Evolutionary conservation across 53 echinoderm and acorn worm species (phyloP).

Genomic region (Echinarachnius parma): DNA sequence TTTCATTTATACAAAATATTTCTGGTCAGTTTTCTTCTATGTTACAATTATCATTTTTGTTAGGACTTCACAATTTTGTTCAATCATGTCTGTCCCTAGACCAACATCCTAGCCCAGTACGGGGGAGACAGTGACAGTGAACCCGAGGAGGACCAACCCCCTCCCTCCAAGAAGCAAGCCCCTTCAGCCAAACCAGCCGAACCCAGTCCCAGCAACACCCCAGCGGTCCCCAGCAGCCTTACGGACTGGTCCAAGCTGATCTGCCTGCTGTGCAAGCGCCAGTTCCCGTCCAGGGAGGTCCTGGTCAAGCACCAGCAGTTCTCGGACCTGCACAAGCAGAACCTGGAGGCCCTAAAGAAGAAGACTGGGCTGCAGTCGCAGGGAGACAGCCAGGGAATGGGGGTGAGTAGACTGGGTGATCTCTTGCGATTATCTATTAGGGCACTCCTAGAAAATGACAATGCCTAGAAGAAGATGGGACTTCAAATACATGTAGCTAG

Average conservation of each 20-base stretch:
- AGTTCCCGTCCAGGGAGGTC: constrained; percentile 86
- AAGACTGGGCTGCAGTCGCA: constrained; percentile 19
- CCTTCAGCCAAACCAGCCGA: neutral
- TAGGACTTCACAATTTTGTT: too few relatives aligned
- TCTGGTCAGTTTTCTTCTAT: too few relatives aligned
- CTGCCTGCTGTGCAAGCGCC: constrained; percentile 94
- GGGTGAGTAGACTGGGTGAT: constrained; percentile 23
- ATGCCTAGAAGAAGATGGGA: neutral
- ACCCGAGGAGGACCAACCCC: constrained; percentile 53
- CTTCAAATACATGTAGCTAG: too few relatives aligned
- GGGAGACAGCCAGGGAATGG: constrained; percentile 1
- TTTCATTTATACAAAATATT: too few relatives aligned
- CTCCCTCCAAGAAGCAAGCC: constrained; percentile 21
- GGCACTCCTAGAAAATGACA: neutral
- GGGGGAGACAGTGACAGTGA: constrained; percentile 98
- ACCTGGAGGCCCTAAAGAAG: constrained; percentile 62
- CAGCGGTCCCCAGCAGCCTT: constrained; percentile 30
- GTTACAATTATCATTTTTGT: too few relatives aligned
- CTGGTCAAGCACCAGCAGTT: constrained; percentile 96
- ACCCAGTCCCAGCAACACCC: neutral
- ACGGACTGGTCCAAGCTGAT: constrained; percentile 93
- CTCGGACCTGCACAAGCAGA: constrained; percentile 97
- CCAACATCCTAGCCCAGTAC: constrained; percentile 77
- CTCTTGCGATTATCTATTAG: neutral
- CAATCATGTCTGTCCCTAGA: too few relatives aligned